These are phyloP conservation scores for Etia nguti DNA, from an alignment of 2,113 vertebrate species.

Conservation along the genomic window DNA sequence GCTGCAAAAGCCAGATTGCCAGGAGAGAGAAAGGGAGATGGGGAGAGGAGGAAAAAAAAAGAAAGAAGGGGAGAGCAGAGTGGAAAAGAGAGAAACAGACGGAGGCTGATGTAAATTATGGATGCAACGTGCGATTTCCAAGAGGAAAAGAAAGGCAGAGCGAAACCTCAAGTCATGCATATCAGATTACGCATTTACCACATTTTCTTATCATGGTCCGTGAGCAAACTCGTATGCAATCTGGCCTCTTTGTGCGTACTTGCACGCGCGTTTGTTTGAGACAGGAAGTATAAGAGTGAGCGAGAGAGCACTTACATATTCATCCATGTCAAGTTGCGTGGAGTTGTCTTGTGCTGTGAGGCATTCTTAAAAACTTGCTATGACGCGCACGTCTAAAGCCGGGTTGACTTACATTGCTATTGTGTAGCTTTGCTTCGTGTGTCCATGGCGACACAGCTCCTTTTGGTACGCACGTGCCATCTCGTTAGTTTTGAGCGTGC, in stretches of 20 bases:
- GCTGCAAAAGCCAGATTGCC: slow-evolving; percentile 70
- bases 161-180: slow-evolving; percentile 78
- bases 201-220: slow-evolving; percentile 73
- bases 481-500: background rate
- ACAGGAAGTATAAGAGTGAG: background rate
- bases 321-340: slow-evolving; percentile 39
- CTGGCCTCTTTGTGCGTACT: slow-evolving; percentile 61
- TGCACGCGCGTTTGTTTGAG: slow-evolving; percentile 31
- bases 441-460: background rate
- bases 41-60: slow-evolving; percentile 8
- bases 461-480: background rate
- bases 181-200: slow-evolving; percentile 74
- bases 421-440: background rate
- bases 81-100: slow-evolving; percentile 62
- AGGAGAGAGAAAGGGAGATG: slow-evolving; percentile 59
- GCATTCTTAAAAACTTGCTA: slow-evolving; percentile 23
- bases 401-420: background rate
- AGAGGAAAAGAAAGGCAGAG: slow-evolving; percentile 69
- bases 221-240: slow-evolving; percentile 71
- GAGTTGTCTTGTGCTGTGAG: slow-evolving; percentile 40
- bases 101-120: slow-evolving; percentile 74
- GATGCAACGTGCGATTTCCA: slow-evolving; percentile 76
- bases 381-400: slow-evolving; percentile 18
- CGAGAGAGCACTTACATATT: slow-evolving; percentile 33
- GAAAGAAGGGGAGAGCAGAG: slow-evolving; percentile 29